Percentiles rank a stretch among this genome's conserved stretches.
Conservation (phyloP, 2,113 vertebrate genomes). For the Casuarius casuarius region DNA sequence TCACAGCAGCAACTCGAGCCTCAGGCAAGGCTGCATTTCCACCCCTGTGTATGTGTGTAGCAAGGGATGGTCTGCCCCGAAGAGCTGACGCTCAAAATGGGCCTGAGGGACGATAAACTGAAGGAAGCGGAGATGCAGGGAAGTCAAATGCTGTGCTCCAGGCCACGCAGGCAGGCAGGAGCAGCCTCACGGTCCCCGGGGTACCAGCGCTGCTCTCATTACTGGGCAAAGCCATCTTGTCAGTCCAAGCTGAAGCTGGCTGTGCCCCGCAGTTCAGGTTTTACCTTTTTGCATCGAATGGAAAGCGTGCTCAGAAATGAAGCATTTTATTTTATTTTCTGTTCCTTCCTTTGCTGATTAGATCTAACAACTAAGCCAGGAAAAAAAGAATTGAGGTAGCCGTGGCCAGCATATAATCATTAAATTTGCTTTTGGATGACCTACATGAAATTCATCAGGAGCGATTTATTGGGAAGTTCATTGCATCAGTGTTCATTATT, state of each 20-base stretch:
- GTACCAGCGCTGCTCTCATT: neutral
- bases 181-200: neutral
- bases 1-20: neutral
- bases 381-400: neutral
- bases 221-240: neutral
- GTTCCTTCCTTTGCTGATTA: constrained; percentile 9
- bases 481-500: constrained; percentile 32
- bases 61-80: neutral
- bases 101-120: rapidly evolving
- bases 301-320: neutral
- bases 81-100: neutral
- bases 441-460: constrained; percentile 21
- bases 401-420: neutral
- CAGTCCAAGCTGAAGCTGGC: neutral
- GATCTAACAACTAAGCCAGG: neutral
- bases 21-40: neutral
- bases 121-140: neutral
- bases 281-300: neutral
- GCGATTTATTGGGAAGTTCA: neutral
- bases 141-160: neutral
- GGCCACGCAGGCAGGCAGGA: neutral
- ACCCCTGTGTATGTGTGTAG: rapidly evolving
- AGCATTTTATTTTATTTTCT: neutral
- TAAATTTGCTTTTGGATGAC: constrained; percentile 51
- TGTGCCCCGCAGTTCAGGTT: neutral